phyloP scores from a whole-genome alignment of 2,888 invertebrate species.

The Trissolcus japonicus region DNA sequence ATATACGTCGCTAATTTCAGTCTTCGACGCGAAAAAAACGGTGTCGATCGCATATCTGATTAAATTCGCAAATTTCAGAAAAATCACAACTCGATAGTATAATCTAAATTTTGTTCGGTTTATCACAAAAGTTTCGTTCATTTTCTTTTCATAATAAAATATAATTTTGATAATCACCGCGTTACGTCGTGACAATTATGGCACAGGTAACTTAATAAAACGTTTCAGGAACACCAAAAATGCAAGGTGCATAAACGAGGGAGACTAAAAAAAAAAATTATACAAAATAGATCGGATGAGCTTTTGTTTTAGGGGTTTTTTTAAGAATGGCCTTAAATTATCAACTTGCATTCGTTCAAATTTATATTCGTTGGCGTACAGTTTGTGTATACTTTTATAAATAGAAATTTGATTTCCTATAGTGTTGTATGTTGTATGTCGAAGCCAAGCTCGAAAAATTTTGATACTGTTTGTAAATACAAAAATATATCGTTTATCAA shows the following conservation, averaged over 20 bases:
- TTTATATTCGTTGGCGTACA: not conserved
- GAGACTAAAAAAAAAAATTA: not conserved
- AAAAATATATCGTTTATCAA: constrained; percentile 9
- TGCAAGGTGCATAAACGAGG: constrained; percentile 18
- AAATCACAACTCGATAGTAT: too few species aligned
- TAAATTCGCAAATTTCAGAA: too few species aligned
- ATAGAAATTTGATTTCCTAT: not conserved
- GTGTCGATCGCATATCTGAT: constrained; percentile 56
- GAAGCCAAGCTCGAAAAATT: constrained; percentile 8
- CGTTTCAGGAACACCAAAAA: constrained; percentile 28
- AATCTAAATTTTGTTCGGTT: not conserved
- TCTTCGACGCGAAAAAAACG: constrained; percentile 69
- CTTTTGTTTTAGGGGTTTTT: too few species aligned
- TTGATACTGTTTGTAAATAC: constrained; percentile 8
- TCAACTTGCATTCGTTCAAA: constrained; percentile 10
- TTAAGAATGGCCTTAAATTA: constrained; percentile 10
- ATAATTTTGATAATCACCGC: constrained; percentile 41
- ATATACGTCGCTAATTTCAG: constrained; percentile 69
- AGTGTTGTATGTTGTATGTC: constrained; percentile 1
- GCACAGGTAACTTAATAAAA: constrained; percentile 43
- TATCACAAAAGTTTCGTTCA: not conserved
- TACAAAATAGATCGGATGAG: not conserved
- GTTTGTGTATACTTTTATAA: not conserved
- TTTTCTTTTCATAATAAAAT: constrained; percentile 5
- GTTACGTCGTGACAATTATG: constrained; percentile 47